Conservation (phyloP, 2,888 invertebrate species). For the Clostera curtula region DNA sequence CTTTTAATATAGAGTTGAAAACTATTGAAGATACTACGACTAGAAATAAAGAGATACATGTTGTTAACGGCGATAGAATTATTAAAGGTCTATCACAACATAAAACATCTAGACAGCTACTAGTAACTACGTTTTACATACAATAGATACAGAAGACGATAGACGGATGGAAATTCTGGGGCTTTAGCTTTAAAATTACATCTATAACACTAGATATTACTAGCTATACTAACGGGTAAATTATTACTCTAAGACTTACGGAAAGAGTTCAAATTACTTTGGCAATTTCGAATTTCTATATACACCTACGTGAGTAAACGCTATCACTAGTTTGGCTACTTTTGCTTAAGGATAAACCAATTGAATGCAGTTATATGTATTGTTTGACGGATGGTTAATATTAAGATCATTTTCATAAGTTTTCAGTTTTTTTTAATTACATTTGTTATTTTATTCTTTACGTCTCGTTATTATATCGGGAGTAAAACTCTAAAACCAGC, state of each 20-base stretch:
- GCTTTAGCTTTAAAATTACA: constrained; percentile 66
- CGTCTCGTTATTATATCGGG: not conserved
- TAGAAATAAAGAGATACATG: not conserved
- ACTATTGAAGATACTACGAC: too few species aligned
- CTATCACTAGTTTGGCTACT: constrained; percentile 17
- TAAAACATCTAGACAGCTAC: constrained; percentile 54
- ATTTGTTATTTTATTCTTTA: too few species aligned
- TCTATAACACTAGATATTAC: constrained; percentile 33
- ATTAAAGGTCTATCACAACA: constrained; percentile 30
- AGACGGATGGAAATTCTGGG: constrained; percentile 77
- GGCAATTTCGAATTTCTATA: constrained; percentile 36
- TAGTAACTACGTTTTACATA: constrained; percentile 59
- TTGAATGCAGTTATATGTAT: not conserved
- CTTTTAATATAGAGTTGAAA: too few species aligned
- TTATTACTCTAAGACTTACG: constrained; percentile 6
- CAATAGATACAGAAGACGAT: constrained; percentile 69
- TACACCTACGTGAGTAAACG: constrained; percentile 20
- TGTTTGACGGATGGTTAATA: too few species aligned
- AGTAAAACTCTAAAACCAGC: constrained; percentile 21
- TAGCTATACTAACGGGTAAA: constrained; percentile 25
- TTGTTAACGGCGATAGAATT: constrained; percentile 20
- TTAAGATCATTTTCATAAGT: too few species aligned
- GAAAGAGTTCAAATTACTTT: constrained; percentile 22
- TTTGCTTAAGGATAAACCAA: constrained; percentile 2
- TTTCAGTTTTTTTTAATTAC: too few species aligned